phyloP scores from a whole-genome alignment of 2,888 invertebrate genomes.

The Dioctria rufipes region DNA sequence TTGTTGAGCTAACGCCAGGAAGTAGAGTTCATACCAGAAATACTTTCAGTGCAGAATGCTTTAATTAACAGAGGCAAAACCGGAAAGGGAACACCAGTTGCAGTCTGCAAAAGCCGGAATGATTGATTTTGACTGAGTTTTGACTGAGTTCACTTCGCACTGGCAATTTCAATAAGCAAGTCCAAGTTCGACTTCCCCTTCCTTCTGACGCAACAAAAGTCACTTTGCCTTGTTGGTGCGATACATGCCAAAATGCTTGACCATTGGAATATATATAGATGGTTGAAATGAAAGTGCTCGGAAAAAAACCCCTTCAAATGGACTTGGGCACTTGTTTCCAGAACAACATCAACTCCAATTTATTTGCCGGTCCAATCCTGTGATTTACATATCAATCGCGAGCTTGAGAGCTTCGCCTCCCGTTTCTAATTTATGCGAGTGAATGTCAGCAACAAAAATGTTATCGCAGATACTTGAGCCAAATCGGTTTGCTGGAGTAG shows the following conservation, averaged over 20 bases:
- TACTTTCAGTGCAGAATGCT: constrained; percentile 21
- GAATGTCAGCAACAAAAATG: constrained; percentile 49
- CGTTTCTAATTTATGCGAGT: constrained; percentile 47
- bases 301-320: constrained; percentile 38
- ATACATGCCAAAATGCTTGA: constrained; percentile 10
- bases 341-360: constrained; percentile 49
- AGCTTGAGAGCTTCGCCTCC: constrained; percentile 15
- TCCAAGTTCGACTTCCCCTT: neutral
- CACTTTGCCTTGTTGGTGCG: neutral
- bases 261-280: neutral
- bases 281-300: neutral
- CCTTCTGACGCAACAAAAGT: constrained; percentile 21
- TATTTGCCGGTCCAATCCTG: constrained; percentile 44
- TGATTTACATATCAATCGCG: constrained; percentile 50
- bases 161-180: constrained; percentile 38
- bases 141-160: constrained; percentile 22
- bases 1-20: neutral
- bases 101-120: neutral
- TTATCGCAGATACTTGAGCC: constrained; percentile 44
- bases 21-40: neutral
- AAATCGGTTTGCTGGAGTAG: constrained; percentile 27
- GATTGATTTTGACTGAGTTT: constrained; percentile 42
- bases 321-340: constrained; percentile 2
- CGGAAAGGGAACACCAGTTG: constrained; percentile 41
- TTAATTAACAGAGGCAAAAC: constrained; percentile 34